Base-by-base conservation (phyloP, 2,888 invertebrate genomes). In the Nebria salina region DNA sequence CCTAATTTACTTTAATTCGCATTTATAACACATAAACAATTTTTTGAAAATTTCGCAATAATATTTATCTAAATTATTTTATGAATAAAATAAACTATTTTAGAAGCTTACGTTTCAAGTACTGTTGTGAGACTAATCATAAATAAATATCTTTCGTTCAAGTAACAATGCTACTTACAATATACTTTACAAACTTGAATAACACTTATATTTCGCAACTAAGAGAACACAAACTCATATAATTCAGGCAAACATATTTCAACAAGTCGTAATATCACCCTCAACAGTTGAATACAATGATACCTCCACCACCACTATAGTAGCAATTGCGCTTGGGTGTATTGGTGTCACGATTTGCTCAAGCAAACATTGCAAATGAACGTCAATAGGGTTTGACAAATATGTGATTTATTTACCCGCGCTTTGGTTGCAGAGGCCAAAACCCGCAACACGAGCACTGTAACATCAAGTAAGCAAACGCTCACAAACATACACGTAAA, bases 371-470 rank as follows among this genome's bases (percentile, higher is more conserved):
- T 75, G 75, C 81, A 81, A 81, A 81, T 81, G 81, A 81, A 75
- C 75, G 81, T 81, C 70, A 81, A 81, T 81, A 81, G 75, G 43
- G 81, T 75, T 81, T 25, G 76, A 81, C 81, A 81, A 81, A 81
- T 81, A 81, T 81, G 81, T 81, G 81, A 81, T 81, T 81, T 81
- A 81, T 81, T 81, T 81, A 81, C 81, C 70, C 54, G 54, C 54
- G 54, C 54, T 54, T 54, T 13, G 54, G 54, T 54, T 34, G 34
- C 34, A 34, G 34, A 34, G 34, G 34, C 34, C 54, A 11, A 34
- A 15, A 15, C 41, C 26, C 41, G 41, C 66, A 41, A 65, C 54
- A 54, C 54, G 11, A 43, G 15, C 64, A 54, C 15, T 11, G 54
- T 11, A 15, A 15, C 34, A 65, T 34, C 72, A 72, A 34, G n/a